Evolutionary conservation across 1,140 invertebrate genomes (phyloP), one percentile per base, ranked within the genome.

Genomic region (Ooceraea biroi): DNA sequence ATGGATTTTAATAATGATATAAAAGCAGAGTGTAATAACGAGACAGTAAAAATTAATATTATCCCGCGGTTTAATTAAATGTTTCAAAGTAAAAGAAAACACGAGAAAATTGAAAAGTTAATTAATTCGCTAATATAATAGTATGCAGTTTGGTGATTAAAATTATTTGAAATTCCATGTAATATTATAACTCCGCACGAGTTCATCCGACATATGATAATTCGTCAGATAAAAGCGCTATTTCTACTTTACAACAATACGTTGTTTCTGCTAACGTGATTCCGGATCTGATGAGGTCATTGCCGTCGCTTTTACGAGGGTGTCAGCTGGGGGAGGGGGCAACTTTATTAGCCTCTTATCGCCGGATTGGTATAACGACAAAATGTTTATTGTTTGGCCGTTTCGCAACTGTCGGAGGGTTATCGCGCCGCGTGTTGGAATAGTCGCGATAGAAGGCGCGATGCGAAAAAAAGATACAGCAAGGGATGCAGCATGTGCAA

Each of bases 301-400:
- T 87, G 85, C 83, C 73, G 73, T 46, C 60, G 52, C 57, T 85
- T 89, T 88, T 85, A 89, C 77, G 87, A 87, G 85, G 30, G 14
- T 57, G 27, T 58, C 72, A 61, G 25, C 71, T 74, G 46, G 77
- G n/a, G 48, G 11, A 19, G 52, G 52, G 36, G 7, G 36, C 36
- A 69, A 60, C 78, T 90, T 90, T 90, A 90, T 89, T 83, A 50
- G 41, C 73, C 61, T 58, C 74, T 85, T 87, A 87, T 89, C 88
- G 71, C 22, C 41, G 57, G 82, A 88, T 90, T 88, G 76, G 50
- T 76, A 65, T 73, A 82, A 86, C 82, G 89, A 86, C 83, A 86
- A 89, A 88, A 88, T 90, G 86, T 89, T 89, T 90, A 90, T 89
- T 90, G 88, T 88, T 88, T 78, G 73, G 44, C 57, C 78, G 78